A percentile compares a stretch with the other conserved stretches of the same genome.
Conservation (phyloP, 2,797 vertebrate species). For the Notolabrus celidotus region DNA sequence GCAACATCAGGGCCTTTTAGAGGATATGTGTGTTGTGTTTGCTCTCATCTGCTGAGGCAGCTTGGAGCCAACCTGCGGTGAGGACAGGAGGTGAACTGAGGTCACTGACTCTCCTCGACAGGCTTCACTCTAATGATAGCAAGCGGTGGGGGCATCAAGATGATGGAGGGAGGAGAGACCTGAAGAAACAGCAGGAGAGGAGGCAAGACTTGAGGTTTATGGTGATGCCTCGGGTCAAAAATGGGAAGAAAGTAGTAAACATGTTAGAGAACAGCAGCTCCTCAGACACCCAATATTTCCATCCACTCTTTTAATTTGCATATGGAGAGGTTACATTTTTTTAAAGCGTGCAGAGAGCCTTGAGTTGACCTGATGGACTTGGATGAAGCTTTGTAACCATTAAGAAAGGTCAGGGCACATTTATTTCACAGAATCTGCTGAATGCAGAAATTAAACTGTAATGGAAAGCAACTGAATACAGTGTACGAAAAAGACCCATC, state of each 20-base stretch:
- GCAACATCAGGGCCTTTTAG: conserved; percentile 33
- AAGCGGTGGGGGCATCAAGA: conserved; percentile 30
- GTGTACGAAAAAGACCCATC: not conserved
- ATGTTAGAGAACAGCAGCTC: not conserved
- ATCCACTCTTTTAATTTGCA: not conserved
- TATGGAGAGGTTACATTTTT: not conserved
- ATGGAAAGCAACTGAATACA: not conserved
- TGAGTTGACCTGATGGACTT: too few relatives aligned
- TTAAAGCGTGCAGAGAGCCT: not conserved
- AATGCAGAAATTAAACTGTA: too few relatives aligned
- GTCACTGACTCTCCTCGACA: conserved; percentile 46
- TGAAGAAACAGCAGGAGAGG: not conserved
- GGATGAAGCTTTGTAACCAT: not conserved
- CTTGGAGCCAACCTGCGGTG: conserved; percentile 23
- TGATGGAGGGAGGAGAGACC: conserved; percentile 20
- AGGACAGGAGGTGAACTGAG: conserved; percentile 38
- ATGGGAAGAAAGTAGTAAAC: not conserved
- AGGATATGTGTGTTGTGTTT: conserved; percentile 7
- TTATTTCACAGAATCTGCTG: not conserved
- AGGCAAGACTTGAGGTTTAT: not conserved
- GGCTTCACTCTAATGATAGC: conserved; percentile 48
- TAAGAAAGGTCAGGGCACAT: conserved; percentile 27
- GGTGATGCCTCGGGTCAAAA: conserved; percentile 4
- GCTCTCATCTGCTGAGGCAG: conserved; percentile 18
- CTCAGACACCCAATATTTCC: not conserved